phyloP scores from a whole-genome alignment of 2,888 invertebrate species.

The Erynnis tages region DNA sequence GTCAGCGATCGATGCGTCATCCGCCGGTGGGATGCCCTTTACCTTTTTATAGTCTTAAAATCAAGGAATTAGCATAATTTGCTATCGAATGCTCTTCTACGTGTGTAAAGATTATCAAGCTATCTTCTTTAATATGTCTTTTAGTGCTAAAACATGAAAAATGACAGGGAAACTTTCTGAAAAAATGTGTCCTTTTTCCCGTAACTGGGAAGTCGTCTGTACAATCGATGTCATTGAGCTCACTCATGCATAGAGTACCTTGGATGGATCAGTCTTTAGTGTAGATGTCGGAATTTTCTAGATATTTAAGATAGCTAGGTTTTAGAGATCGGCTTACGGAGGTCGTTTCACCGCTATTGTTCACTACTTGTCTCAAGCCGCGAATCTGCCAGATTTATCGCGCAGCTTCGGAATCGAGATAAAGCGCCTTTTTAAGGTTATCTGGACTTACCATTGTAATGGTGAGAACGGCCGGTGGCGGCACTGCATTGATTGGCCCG shows the following conservation, averaged over 20 bases:
- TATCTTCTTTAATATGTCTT: background rate
- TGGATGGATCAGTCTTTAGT: slow-evolving; percentile 42
- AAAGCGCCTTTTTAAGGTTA: slow-evolving; percentile 56
- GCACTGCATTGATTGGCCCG: background rate
- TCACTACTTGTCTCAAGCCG: slow-evolving; percentile 53
- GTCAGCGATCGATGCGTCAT: slow-evolving; percentile 84
- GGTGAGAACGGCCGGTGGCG: background rate
- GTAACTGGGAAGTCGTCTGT: slow-evolving; percentile 27
- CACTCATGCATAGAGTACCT: slow-evolving; percentile 70
- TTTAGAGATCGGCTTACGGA: slow-evolving; percentile 44
- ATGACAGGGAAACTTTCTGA: slow-evolving; percentile 22
- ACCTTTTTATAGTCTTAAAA: slow-evolving; percentile 54
- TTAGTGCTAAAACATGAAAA: slow-evolving; percentile 13
- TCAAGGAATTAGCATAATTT: slow-evolving; percentile 36
- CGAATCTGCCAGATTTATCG: slow-evolving; percentile 47
- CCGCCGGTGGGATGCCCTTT: slow-evolving; percentile 82
- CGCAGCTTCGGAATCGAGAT: slow-evolving; percentile 49
- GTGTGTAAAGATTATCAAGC: background rate
- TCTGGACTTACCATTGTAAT: slow-evolving; percentile 35
- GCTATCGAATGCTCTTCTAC: slow-evolving; percentile 28
- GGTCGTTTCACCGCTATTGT: slow-evolving; percentile 72
- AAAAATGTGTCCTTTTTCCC: slow-evolving; percentile 32
- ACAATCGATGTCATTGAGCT: slow-evolving; percentile 71
- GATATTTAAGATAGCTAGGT: slow-evolving; percentile 43
- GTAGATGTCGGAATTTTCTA: slow-evolving; percentile 53